Conservation (phyloP, 1,140 invertebrate species). For the Hycleus phaleratus region DNA sequence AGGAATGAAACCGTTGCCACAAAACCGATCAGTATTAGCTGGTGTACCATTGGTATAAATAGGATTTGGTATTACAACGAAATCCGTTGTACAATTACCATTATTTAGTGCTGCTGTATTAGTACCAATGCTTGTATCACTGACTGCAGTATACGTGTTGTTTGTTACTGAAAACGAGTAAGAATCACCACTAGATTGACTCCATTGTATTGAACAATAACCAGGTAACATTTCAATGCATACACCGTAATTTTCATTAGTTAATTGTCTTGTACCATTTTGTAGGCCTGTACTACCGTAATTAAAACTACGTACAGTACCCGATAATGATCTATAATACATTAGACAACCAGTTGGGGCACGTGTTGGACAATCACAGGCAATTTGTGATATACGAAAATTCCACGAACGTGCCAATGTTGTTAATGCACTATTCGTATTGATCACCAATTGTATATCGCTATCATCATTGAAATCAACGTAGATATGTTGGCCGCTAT, state of each 20-base stretch:
- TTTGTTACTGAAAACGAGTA: conserved; percentile 65
- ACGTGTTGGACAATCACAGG: conserved; percentile 56
- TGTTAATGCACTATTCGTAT: conserved; percentile 49
- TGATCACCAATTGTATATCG: conserved; percentile 60
- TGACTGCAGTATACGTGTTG: conserved; percentile 37
- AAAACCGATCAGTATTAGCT: conserved; percentile 58
- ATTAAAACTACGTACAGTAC: conserved; percentile 70
- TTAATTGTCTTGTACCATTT: conserved; percentile 59
- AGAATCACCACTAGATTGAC: conserved; percentile 43
- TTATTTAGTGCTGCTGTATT: conserved; percentile 49
- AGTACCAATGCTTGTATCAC: conserved; percentile 48
- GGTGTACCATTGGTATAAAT: conserved; percentile 26
- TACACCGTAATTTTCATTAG: conserved; percentile 67
- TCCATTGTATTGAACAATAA: conserved; percentile 60
- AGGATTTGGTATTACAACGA: conserved; percentile 66
- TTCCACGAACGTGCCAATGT: conserved; percentile 65
- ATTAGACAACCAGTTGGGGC: conserved; percentile 72
- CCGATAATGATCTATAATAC: conserved; percentile 58
- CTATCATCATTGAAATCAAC: conserved; percentile 62
- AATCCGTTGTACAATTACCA: conserved; percentile 58
- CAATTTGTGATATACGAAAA: conserved; percentile 64
- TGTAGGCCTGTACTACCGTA: conserved; percentile 44
- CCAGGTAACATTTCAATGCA: conserved; percentile 60
- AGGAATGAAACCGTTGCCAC: conserved; percentile 59
- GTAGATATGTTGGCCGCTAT: conserved; percentile 73